A percentile compares a stretch with the other conserved stretches of the same genome.
Conservation (phyloP, 2,888 invertebrate species). For the Aleiodes leptofemur region DNA sequence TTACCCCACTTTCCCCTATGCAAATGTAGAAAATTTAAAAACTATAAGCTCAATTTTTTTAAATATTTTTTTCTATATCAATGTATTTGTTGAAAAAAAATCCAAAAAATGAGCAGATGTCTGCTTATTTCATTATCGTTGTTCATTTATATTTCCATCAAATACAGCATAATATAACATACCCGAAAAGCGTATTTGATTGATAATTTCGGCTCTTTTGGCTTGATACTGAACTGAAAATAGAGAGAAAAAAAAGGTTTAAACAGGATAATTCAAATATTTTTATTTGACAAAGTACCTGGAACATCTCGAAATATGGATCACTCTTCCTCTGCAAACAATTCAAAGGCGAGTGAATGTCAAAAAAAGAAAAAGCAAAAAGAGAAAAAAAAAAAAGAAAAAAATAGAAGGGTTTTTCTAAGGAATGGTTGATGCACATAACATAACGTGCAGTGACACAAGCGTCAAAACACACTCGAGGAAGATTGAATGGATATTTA, state of each 20-base stretch:
- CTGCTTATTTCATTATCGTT: too few species aligned
- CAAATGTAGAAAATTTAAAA: too few species aligned
- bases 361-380: slow-evolving; percentile 16
- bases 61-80: too few species aligned
- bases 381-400: slow-evolving; percentile 34
- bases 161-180: too few species aligned
- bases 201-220: too few species aligned
- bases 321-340: background rate
- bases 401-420: slow-evolving; percentile 38
- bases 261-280: background rate
- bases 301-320: background rate
- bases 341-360: background rate
- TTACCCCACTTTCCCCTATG: too few species aligned
- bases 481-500: slow-evolving; percentile 42
- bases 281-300: background rate
- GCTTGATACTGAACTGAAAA: slow-evolving; percentile 12
- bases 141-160: too few species aligned
- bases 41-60: too few species aligned
- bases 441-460: slow-evolving; percentile 52
- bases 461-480: slow-evolving; percentile 65
- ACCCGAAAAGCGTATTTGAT: too few species aligned
- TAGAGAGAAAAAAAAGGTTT: too few species aligned
- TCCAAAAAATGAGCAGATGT: too few species aligned
- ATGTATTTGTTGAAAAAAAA: too few species aligned
- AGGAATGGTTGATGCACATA: slow-evolving; percentile 39